phyloP scores from a whole-genome alignment of 2,113 vertebrate genomes.

The Centrocercus urophasianus region DNA sequence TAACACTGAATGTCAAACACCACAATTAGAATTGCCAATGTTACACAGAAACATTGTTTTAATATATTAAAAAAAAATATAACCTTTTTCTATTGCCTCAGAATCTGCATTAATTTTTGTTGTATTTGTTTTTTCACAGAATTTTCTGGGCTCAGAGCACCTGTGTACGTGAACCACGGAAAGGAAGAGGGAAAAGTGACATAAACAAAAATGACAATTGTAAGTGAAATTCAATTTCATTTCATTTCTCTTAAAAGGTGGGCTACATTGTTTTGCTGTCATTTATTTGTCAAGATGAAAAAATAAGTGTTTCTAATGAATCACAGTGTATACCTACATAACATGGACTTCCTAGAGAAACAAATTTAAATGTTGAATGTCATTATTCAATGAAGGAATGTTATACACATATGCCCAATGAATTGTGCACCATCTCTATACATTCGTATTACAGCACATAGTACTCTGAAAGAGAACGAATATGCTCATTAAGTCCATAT shows the following conservation, averaged over 20 bases:
- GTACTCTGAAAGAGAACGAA: constrained; percentile 22
- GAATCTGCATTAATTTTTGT: constrained; percentile 30
- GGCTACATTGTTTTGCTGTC: background rate
- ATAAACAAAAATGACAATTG: constrained; percentile 50
- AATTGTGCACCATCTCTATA: background rate
- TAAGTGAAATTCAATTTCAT: constrained; percentile 56
- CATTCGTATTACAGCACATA: constrained; percentile 12
- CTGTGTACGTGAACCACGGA: background rate
- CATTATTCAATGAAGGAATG: background rate
- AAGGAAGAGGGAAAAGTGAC: constrained; percentile 38
- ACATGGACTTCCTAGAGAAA: background rate
- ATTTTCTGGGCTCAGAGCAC: constrained; percentile 10
- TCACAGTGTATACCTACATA: background rate
- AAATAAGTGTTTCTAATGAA: constrained; percentile 54
- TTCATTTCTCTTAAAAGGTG: constrained; percentile 38
- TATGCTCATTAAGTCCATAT: background rate
- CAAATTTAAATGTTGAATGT: constrained; percentile 24
- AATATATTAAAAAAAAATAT: background rate
- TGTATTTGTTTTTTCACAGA: constrained; percentile 31
- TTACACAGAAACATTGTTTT: constrained; percentile 44
- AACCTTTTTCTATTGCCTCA: constrained; percentile 3
- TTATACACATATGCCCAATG: background rate
- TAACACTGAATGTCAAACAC: constrained; percentile 73
- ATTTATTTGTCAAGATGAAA: constrained; percentile 45
- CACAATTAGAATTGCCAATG: constrained; percentile 70